Evolutionary conservation across 2,888 invertebrate genomes (phyloP).

Genomic region (Apamea crenata): DNA sequence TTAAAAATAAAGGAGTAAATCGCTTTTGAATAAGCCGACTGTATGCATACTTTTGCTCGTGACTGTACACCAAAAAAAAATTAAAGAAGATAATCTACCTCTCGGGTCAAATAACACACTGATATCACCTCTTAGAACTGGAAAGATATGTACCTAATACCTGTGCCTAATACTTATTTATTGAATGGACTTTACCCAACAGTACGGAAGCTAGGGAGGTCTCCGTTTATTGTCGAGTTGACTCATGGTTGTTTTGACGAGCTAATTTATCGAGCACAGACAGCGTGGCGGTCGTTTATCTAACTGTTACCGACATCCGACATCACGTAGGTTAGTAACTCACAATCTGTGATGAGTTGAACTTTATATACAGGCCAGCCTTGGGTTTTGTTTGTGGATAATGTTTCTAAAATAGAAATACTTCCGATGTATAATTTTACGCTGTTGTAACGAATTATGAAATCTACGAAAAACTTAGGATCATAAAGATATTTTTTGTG

Average conservation of each 20-base stretch:
- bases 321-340: neutral
- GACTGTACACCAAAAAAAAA: no score
- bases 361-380: neutral
- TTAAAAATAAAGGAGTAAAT: no score
- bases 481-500: neutral
- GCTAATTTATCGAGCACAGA: conserved; percentile 33
- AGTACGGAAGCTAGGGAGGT: neutral
- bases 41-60: no score
- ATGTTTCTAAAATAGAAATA: neutral
- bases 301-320: neutral
- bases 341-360: conserved; percentile 11
- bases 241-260: conserved; percentile 46
- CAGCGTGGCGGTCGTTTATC: conserved; percentile 43
- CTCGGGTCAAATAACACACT: neutral
- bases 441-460: neutral
- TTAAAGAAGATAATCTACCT: neutral
- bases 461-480: neutral
- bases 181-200: conserved; percentile 21
- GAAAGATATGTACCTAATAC: neutral
- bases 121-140: neutral
- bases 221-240: conserved; percentile 14
- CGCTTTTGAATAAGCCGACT: no score
- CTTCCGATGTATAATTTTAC: neutral
- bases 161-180: neutral
- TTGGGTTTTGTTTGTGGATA: neutral